phyloP scores from a whole-genome alignment of 2,113 vertebrate genomes.

The Archilochus colubris region DNA sequence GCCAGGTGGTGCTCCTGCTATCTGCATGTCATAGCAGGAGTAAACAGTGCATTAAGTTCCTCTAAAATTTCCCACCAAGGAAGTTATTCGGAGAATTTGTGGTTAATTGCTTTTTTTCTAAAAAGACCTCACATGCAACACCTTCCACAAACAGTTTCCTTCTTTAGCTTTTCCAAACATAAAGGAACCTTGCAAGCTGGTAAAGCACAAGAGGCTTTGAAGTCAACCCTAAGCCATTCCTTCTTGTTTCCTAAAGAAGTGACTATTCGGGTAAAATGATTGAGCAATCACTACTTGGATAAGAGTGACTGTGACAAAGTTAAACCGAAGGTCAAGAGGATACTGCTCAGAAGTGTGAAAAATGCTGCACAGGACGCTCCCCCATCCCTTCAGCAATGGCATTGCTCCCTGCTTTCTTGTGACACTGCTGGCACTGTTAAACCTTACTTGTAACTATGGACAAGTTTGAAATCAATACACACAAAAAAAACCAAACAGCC shows the following conservation, averaged over 20 bases:
- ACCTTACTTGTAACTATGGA: neutral
- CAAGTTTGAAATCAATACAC: neutral
- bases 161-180: neutral
- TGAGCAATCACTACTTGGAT: neutral
- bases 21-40: neutral
- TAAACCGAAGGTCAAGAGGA: neutral
- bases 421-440: neutral
- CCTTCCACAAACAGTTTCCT: neutral
- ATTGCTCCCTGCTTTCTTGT: neutral
- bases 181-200: neutral
- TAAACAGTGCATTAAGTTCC: neutral
- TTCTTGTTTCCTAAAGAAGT: neutral
- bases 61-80: neutral
- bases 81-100: neutral
- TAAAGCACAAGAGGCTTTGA: neutral
- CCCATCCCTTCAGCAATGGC: neutral
- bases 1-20: neutral
- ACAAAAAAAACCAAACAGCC: neutral
- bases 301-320: neutral
- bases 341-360: neutral
- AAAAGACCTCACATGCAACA: neutral
- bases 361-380: neutral
- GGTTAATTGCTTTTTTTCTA: neutral
- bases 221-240: neutral
- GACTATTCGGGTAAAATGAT: fast-evolving